Evolutionary conservation across 2,797 vertebrate species (phyloP), one percentile per base, ranked within the genome.

Genomic region (Acipenser oxyrinchus): DNA sequence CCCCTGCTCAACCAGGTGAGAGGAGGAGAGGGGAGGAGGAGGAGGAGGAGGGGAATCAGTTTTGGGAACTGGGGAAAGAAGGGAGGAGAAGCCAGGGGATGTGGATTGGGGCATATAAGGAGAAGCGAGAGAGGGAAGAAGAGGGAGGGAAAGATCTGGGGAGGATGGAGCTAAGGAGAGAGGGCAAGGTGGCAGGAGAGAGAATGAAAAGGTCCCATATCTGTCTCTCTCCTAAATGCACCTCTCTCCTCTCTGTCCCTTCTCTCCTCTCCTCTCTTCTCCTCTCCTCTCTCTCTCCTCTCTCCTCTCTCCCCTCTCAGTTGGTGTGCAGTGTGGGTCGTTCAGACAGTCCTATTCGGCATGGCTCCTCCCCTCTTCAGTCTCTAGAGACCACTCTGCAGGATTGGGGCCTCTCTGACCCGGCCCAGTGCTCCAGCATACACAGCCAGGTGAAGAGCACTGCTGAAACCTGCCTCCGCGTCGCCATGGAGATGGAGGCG

Each of bases 1-100:
- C 87, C 87, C 52, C 75, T 88, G 55, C 74, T 89, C 69, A 86
- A 85, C 78, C 85, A 86, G 84, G 87, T 89, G 73, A 76, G 18
- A 0, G 55, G 51, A 13, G 53, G 10, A 7, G 57, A 10, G 63
- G 7, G 23, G 23, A 37, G 23, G 2, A 4, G 23, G 23, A 37
- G 23, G 2, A 4, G 23, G 23, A 37, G 23, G 23, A 37, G 23
- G 23, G 23, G 23, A 37, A 37, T 37, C 23, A 1, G 23, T 2
- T 37, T 37, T 37, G 23, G 23, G 23, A 37, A 37, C 23, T 37
- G 23, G 23, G 23, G 23, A 37, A 37, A 37, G 23, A 37, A 37
- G 23, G 23, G 2, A 37, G 23, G 23, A 37, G 23, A 4, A 37
- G 23, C 23, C 23, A 37, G 23, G 23, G 23, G 23, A 4, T 37